Evolutionary conservation across 2,113 vertebrate species (phyloP), one percentile per base, ranked within the genome.

Genomic region (Trematomus loennbergii): DNA sequence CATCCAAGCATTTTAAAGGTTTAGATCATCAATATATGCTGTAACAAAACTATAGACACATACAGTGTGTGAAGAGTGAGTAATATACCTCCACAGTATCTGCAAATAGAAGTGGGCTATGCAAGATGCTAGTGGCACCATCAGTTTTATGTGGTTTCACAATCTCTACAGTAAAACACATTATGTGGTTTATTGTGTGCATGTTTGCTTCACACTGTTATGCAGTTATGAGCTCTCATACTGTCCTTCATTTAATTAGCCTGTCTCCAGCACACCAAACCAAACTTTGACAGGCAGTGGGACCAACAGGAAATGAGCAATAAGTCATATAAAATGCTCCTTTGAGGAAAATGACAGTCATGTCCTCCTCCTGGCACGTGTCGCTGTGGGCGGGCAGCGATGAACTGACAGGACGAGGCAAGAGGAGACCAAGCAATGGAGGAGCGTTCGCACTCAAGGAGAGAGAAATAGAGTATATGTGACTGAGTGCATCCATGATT

Each of bases 261-360:
- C 55, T 46, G 53, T 57, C 22, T 63, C 46, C 12, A 71, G 67
- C 50, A 65, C 72, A 75, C 13, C 58, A 72, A 84, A 85, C 33
- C 16, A 18, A 79, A 67, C 64, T 54, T 36, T 0, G 11, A 57
- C 16, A 68, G 72, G 45, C 53, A 79, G 64, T 53, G 71, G 65
- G 72, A 69, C 53, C 52, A 68, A 78, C 74, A 67, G 50, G 33
- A 91, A 88, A 88, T 81, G 84, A 78, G 84, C 85, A 86, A 81
- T 83, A 86, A 74, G 81, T 88, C 68, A 85, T 75, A 77, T 71
- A 81, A 84, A 87, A 78, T 72, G 78, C 43, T 80, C 71, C 79
- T 87, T 75, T 79, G 64, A 79, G 83, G 74, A 81, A 79, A 40
- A 65, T 74, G 81, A 75, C 80, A 79, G 79, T 78, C 55, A 57